Conservation (phyloP, 2,888 invertebrate species). For the Trypoxylon attenuatum region DNA sequence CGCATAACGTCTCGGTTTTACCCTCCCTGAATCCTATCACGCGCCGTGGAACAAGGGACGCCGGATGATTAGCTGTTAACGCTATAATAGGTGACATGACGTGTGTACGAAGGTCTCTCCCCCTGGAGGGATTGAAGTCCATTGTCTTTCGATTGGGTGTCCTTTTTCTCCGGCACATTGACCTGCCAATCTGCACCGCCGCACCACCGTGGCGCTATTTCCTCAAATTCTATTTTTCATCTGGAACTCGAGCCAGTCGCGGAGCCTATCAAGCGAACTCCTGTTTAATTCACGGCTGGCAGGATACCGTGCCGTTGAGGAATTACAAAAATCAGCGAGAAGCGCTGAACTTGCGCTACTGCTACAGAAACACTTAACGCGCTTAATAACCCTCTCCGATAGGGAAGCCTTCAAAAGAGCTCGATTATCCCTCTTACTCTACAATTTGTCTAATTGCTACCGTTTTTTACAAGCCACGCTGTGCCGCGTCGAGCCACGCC, state of each 20-base stretch:
- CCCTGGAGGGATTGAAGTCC: conserved; percentile 31
- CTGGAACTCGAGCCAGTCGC: not conserved
- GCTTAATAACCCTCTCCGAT: not conserved
- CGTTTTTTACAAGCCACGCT: conserved; percentile 31
- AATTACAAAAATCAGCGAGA: not conserved
- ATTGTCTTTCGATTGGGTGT: conserved; percentile 52
- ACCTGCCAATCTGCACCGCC: conserved; percentile 30
- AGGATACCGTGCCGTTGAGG: not conserved
- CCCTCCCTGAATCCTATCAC: conserved; percentile 30
- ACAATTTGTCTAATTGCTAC: conserved; percentile 43
- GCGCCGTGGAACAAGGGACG: conserved; percentile 40
- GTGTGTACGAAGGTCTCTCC: conserved; percentile 46
- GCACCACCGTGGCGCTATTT: conserved; percentile 1
- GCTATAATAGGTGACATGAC: conserved; percentile 60
- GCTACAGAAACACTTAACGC: not conserved
- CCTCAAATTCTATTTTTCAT: conserved; percentile 18
- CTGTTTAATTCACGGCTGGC: not conserved
- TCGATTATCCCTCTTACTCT: conserved; percentile 34
- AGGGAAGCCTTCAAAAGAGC: conserved; percentile 19
- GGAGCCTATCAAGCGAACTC: not conserved
- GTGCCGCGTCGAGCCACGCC: conserved; percentile 10
- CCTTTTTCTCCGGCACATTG: conserved; percentile 36
- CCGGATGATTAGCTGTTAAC: conserved; percentile 63
- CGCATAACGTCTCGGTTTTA: conserved; percentile 7
- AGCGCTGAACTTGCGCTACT: not conserved